Evolutionary conservation across 2,797 vertebrate genomes (phyloP).

Genomic region (Coendou prehensilis): DNA sequence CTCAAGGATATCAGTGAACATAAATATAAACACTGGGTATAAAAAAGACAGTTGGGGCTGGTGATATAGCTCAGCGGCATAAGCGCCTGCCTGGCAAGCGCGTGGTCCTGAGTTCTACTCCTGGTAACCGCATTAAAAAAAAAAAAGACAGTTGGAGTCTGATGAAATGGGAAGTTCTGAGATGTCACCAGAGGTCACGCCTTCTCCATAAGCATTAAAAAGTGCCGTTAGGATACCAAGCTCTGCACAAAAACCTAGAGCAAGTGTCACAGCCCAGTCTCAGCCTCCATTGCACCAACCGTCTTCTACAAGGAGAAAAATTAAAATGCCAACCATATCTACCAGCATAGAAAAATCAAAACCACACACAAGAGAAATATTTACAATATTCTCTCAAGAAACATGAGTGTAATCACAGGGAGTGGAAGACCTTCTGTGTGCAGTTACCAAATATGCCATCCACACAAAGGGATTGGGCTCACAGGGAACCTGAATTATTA

Average conservation of each 20-base stretch:
- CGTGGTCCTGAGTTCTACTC: no score
- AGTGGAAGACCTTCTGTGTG: background rate
- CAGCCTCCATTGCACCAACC: background rate
- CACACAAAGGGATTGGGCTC: background rate
- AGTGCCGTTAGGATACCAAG: background rate
- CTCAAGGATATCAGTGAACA: background rate
- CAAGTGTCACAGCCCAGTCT: background rate
- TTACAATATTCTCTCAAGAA: constrained; percentile 20
- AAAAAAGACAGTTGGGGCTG: background rate
- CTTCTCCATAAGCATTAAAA: background rate
- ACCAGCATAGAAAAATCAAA: constrained; percentile 13
- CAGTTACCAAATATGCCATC: background rate
- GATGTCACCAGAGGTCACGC: background rate
- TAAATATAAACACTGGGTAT: constrained; percentile 6
- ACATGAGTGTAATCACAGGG: background rate
- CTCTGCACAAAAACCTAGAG: background rate
- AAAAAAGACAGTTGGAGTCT: background rate
- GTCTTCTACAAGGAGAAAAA: background rate
- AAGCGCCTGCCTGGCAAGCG: no score
- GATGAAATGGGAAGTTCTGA: constrained; percentile 50
- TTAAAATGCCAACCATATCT: background rate
- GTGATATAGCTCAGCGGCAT: no score
- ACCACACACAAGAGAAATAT: background rate
- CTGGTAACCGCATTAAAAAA: no score
- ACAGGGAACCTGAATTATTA: background rate